Evolutionary conservation across 2,797 vertebrate genomes (phyloP).

Genomic region (Gobio occitaniae): DNA sequence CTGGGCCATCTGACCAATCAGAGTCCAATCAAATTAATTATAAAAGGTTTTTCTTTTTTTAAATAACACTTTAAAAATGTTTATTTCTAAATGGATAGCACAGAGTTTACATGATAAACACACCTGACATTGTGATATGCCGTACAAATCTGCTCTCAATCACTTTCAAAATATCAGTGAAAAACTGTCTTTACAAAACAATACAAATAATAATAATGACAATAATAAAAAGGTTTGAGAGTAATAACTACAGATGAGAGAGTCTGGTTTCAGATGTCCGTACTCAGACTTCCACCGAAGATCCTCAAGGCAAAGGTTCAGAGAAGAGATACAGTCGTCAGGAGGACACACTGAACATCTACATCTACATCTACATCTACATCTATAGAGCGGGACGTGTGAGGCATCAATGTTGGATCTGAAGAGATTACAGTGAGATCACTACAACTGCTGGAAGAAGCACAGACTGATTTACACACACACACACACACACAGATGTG

Average conservation of each 20-base stretch:
- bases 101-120: slow-evolving; percentile 7
- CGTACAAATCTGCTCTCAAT: neutral
- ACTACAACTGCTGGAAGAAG: neutral
- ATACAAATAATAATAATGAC: neutral
- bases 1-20: too few relatives aligned
- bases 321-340: neutral
- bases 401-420: too few relatives aligned
- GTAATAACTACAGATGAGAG: neutral
- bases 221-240: neutral
- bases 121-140: neutral
- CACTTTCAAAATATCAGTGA: slow-evolving; percentile 10
- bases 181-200: slow-evolving; percentile 31
- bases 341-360: neutral
- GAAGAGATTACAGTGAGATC: neutral
- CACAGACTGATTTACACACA: neutral
- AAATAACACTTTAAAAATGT: slow-evolving; percentile 12
- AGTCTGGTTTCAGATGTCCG: neutral
- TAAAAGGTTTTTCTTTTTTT: neutral
- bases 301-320: slow-evolving; percentile 15
- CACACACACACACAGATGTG: neutral
- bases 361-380: neutral
- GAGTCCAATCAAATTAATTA: too few relatives aligned
- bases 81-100: neutral
- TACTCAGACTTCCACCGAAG: slow-evolving; percentile 5
- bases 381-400: too few relatives aligned